Evolutionary conservation across 2,797 vertebrate genomes (phyloP).

Genomic region (Discoglossus pictus): DNA sequence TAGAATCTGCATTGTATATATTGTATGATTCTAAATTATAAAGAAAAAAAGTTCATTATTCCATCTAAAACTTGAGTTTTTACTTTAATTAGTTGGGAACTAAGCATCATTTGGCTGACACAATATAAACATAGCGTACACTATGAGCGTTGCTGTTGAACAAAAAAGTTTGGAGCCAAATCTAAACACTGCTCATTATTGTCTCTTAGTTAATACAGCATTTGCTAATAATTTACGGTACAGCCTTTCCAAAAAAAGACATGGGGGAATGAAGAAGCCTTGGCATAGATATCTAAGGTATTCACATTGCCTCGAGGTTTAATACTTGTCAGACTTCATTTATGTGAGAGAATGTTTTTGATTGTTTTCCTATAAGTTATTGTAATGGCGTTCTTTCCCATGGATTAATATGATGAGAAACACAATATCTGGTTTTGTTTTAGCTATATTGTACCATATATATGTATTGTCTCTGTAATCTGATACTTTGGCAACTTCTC

Average conservation of each 20-base stretch:
- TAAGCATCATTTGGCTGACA: neutral
- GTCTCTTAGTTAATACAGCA: neutral
- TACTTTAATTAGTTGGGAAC: conserved; percentile 4
- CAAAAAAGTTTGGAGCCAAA: neutral
- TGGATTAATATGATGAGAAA: too few relatives aligned
- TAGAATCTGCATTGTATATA: too few relatives aligned
- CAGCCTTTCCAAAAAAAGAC: conserved; percentile 19
- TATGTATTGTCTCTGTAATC: too few relatives aligned
- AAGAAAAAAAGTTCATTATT: too few relatives aligned
- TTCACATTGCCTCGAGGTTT: conserved; percentile 11
- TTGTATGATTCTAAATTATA: too few relatives aligned
- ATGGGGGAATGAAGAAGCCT: conserved; percentile 28
- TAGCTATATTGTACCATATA: too few relatives aligned
- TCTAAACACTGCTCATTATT: neutral
- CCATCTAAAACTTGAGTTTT: too few relatives aligned
- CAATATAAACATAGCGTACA: conserved; percentile 1
- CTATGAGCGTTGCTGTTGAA: neutral
- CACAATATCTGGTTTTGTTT: too few relatives aligned
- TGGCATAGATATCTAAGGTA: conserved; percentile 48
- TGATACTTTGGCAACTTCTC: too few relatives aligned
- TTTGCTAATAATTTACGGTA: too few relatives aligned
- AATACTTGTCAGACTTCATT: conserved; percentile 55
- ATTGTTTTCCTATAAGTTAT: too few relatives aligned
- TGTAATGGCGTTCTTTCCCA: too few relatives aligned
- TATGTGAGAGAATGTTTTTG: conserved; percentile 54